A percentile compares a stretch with the other conserved stretches of the same genome.
These are phyloP conservation scores for Oxytorus armatus DNA, from an alignment of 2,888 invertebrate species.

Conservation along the genomic window DNA sequence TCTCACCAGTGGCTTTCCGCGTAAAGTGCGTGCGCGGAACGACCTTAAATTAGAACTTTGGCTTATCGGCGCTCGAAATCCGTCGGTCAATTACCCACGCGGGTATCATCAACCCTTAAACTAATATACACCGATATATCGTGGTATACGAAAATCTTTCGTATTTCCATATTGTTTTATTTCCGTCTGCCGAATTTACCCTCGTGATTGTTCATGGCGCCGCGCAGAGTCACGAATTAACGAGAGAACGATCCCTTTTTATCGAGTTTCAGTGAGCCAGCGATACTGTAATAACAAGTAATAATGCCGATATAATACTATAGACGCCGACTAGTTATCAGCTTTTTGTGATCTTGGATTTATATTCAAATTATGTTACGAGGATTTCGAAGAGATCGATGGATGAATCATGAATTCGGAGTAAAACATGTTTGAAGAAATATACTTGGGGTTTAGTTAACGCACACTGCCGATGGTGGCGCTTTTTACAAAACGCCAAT, in stretches of 20 bases:
- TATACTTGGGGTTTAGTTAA: background rate
- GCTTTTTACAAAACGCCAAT: no score
- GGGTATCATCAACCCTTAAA: conserved; percentile 38
- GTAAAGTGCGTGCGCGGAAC: conserved; percentile 67
- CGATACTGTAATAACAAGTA: conserved; percentile 6
- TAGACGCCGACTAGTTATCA: conserved; percentile 17
- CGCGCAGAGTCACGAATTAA: conserved; percentile 26
- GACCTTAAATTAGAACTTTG: conserved; percentile 72
- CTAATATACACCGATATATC: conserved; percentile 8
- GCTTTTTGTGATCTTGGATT: conserved; percentile 14
- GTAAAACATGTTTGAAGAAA: background rate
- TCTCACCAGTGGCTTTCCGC: conserved; percentile 35
- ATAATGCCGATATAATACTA: conserved; percentile 18
- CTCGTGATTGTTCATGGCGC: conserved; percentile 24
- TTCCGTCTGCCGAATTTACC: conserved; percentile 40
- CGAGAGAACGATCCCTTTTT: background rate
- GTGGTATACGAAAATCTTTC: conserved; percentile 15
- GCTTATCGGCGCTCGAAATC: conserved; percentile 68
- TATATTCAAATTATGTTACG: background rate
- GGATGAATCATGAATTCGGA: background rate
- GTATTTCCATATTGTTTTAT: conserved; percentile 24
- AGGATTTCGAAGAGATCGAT: conserved; percentile 22
- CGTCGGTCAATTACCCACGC: conserved; percentile 68
- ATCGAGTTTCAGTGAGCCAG: background rate
- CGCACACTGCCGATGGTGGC: no score